Conservation (phyloP, 1,140 invertebrate species). For the Sesamia nonagrioides region DNA sequence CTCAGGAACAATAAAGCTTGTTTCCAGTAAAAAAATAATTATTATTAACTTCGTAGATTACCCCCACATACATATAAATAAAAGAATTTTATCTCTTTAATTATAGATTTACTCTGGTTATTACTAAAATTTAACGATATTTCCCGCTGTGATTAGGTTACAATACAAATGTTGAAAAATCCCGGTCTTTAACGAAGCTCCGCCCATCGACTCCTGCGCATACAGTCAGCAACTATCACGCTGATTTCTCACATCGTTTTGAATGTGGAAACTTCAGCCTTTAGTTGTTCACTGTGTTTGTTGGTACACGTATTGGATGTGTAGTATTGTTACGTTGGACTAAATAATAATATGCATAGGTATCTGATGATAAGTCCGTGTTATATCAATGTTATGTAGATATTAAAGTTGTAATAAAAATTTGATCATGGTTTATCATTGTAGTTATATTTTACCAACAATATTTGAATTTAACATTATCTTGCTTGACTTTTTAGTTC, state of each 20-base stretch:
- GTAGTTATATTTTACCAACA: not conserved
- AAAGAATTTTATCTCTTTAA: too few species aligned
- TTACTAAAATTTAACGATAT: not conserved
- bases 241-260: not conserved
- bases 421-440: not conserved
- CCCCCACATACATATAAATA: too few species aligned
- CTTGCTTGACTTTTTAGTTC: not conserved
- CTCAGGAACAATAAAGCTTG: too few species aligned
- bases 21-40: too few species aligned
- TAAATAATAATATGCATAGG: constrained; percentile 37
- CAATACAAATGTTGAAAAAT: not conserved
- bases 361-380: not conserved
- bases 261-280: constrained; percentile 8
- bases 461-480: not conserved
- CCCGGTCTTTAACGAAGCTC: not conserved
- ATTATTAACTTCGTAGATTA: too few species aligned
- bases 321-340: constrained; percentile 13
- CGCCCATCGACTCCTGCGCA: constrained; percentile 22
- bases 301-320: constrained; percentile 1
- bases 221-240: not conserved
- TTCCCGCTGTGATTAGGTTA: not conserved
- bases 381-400: constrained; percentile 13
- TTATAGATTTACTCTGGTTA: too few species aligned
- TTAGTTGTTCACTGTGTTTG: constrained; percentile 4
- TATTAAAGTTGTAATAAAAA: not conserved